Evolutionary conservation across 2,888 invertebrate genomes (phyloP).

Genomic region (Itoplectis maculator): DNA sequence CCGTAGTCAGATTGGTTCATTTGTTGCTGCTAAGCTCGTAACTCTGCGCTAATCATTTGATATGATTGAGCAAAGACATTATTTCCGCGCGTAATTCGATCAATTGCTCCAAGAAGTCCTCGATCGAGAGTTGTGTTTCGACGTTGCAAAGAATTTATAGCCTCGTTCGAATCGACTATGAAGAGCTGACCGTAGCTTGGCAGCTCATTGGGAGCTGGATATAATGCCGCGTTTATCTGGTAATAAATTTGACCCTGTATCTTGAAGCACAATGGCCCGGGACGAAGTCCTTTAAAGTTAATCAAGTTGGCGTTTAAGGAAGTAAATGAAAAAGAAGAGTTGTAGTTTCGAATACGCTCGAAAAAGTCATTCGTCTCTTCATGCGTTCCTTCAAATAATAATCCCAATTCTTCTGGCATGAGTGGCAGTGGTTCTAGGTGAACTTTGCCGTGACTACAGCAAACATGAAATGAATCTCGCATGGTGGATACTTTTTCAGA

Average conservation of each 20-base stretch:
- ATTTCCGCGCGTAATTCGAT: slow-evolving; percentile 58
- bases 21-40: slow-evolving; percentile 47
- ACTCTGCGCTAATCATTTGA: slow-evolving; percentile 65
- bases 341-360: slow-evolving; percentile 58
- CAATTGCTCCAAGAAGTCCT: slow-evolving; percentile 31
- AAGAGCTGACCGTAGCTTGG: slow-evolving; percentile 54
- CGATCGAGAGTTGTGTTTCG: slow-evolving; percentile 44
- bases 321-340: slow-evolving; percentile 64
- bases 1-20: slow-evolving; percentile 29
- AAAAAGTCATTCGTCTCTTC: slow-evolving; percentile 57
- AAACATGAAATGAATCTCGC: slow-evolving; percentile 64
- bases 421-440: slow-evolving; percentile 50
- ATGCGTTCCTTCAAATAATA: slow-evolving; percentile 58
- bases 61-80: slow-evolving; percentile 66
- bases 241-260: slow-evolving; percentile 63
- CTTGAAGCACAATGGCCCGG: slow-evolving; percentile 59
- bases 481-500: slow-evolving; percentile 54
- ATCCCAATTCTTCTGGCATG: slow-evolving; percentile 40
- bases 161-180: slow-evolving; percentile 52
- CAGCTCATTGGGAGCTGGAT: slow-evolving; percentile 39
- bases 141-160: slow-evolving; percentile 34
- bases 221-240: slow-evolving; percentile 51
- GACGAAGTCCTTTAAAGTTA: slow-evolving; percentile 52
- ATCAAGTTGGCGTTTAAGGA: slow-evolving; percentile 64
- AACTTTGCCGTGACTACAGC: slow-evolving; percentile 59